Evolutionary conservation across 2,113 vertebrate genomes (phyloP), one percentile per base, ranked within the genome.

Genomic region (Odobenus rosmarus): DNA sequence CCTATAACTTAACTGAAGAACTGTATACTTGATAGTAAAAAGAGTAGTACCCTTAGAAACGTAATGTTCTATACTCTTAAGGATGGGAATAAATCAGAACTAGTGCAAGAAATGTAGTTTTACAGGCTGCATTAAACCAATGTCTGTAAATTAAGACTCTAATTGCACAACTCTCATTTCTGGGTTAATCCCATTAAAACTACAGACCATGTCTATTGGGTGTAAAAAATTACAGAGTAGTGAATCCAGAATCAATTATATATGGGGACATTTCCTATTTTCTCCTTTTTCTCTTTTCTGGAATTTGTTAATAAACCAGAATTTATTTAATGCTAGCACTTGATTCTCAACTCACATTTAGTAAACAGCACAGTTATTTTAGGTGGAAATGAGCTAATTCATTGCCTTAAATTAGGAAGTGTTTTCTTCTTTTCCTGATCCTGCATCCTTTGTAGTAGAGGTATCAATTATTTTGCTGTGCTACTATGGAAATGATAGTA

Each of bases 281-380:
- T 82, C 51, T 69, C 42, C 4, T 36, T 59, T 77, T 57, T n/a
- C 8, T 23, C 28, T 74, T 71, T 83, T 57, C 80, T 69, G 3
- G 31, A 97, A 96, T 42, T 74, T 87, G 9, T 87, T 9, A 90
- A 93, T 89, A 83, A 89, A 61, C 12, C 77, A 76, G 13, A 49
- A 88, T 95, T 93, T 49, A 81, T 57, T 90, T 64, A 72, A 31
- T 55, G 13, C 1, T 89, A 80, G 13, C 31, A 67, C 79, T 88
- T 86, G 46, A 82, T 33, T 71, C 13, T 89, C 46, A 31, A 51
- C 24, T 95, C 12, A 12, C 23, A 59, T 61, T 86, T 74, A 74
- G 49, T 83, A 95, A 98, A 57, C 8, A 95, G 4, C 9, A 46
- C 61, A 71, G 81, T 69, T 57, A 57, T 69, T 92, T 59, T 87